Conservation (phyloP, 2,888 invertebrate genomes). For the Latrodectus hesperus region DNA sequence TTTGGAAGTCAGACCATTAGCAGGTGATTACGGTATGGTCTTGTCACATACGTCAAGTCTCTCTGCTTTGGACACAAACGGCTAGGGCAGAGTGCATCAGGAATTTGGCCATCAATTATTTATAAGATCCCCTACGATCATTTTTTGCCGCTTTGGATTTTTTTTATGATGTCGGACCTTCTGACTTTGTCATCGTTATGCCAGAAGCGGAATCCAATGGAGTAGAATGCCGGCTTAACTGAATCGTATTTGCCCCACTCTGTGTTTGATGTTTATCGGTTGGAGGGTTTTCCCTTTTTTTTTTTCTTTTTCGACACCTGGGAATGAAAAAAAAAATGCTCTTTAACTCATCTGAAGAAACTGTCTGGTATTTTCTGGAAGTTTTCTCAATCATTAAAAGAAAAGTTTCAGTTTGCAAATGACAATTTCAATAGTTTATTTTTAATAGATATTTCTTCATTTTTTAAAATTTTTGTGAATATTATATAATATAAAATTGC, state of each 20-base stretch:
- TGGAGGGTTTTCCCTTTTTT: slow-evolving; percentile 5
- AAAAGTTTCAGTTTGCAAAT: too few species aligned
- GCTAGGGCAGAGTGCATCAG: slow-evolving; percentile 34
- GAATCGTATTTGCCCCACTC: slow-evolving; percentile 33
- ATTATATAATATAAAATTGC: too few species aligned
- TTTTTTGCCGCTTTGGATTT: slow-evolving; percentile 12
- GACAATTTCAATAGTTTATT: too few species aligned
- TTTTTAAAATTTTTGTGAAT: too few species aligned
- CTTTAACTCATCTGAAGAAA: too few species aligned
- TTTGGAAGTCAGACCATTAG: slow-evolving; percentile 23
- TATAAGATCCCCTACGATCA: slow-evolving; percentile 38
- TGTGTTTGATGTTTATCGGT: slow-evolving; percentile 30
- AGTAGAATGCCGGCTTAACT: slow-evolving; percentile 39
- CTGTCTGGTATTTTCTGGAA: too few species aligned
- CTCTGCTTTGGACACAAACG: slow-evolving; percentile 39
- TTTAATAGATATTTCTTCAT: too few species aligned
- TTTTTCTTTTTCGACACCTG: slow-evolving; percentile 1
- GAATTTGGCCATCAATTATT: slow-evolving; percentile 58
- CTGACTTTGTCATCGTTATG: slow-evolving; percentile 40
- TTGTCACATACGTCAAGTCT: slow-evolving; percentile 40
- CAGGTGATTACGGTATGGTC: slow-evolving; percentile 30
- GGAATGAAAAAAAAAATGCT: neutral
- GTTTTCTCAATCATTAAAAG: too few species aligned
- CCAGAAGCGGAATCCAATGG: slow-evolving; percentile 15
- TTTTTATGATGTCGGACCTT: slow-evolving; percentile 29